phyloP scores from a whole-genome alignment of 2,113 vertebrate species.

The Charina bottae region DNA sequence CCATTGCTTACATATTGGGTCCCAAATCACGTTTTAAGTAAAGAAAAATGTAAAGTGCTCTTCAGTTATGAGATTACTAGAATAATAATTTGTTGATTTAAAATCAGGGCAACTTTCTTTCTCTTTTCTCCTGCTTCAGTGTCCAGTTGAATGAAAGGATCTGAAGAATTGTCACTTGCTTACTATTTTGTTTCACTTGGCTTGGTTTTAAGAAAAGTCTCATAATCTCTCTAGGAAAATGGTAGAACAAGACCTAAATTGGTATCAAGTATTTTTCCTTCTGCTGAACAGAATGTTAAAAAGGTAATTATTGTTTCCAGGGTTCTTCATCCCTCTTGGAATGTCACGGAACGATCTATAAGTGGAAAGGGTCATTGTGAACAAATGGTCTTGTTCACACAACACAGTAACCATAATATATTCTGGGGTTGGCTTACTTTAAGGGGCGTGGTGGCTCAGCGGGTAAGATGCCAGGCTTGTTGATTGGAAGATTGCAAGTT shows the following conservation, averaged over 20 bases:
- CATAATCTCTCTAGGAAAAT: neutral
- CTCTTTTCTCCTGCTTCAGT: neutral
- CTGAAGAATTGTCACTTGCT: neutral
- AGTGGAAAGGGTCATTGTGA: neutral
- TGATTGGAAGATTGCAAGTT: too few species aligned
- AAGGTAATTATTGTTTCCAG: neutral
- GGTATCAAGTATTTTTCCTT: neutral
- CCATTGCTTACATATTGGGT: neutral
- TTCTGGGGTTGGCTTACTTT: neutral
- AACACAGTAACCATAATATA: neutral
- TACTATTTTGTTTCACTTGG: neutral
- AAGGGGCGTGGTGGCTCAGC: too few species aligned
- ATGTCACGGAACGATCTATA: neutral
- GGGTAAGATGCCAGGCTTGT: too few species aligned
- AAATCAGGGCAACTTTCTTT: neutral
- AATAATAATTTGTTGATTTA: neutral
- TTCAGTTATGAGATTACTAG: neutral
- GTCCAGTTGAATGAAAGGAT: neutral
- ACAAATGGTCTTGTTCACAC: neutral
- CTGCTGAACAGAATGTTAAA: neutral
- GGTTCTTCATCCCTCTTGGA: neutral
- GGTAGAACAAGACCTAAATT: neutral
- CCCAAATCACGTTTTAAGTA: neutral
- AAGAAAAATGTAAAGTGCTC: neutral
- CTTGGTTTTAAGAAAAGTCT: neutral